Evolutionary conservation across 2,797 vertebrate species (phyloP).

Genomic region (Tenualosa thibaudeaui): DNA sequence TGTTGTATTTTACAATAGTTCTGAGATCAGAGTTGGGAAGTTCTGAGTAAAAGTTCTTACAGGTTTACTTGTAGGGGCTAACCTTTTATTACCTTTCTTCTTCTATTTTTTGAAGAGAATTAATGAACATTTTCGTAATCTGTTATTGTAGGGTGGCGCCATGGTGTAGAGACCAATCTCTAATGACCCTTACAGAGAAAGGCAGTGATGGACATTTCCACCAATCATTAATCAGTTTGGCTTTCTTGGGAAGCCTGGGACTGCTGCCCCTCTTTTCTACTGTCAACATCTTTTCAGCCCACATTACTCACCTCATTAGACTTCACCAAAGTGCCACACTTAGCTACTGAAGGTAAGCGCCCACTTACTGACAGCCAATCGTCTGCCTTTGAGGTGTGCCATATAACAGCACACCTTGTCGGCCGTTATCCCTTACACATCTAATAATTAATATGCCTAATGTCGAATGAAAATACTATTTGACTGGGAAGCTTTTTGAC

Average conservation of each 20-base stretch:
- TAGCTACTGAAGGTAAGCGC: constrained; percentile 36
- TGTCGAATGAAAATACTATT: background rate
- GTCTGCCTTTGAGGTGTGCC: background rate
- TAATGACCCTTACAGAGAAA: background rate
- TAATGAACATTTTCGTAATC: background rate
- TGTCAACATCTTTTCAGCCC: constrained; percentile 41
- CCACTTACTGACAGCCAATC: constrained; percentile 32
- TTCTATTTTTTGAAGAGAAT: background rate
- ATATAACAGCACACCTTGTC: no score
- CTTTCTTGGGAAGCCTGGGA: constrained; percentile 28
- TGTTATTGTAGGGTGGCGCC: background rate
- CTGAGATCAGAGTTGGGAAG: background rate
- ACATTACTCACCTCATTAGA: constrained; percentile 37
- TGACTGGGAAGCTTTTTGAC: background rate
- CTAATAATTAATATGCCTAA: background rate
- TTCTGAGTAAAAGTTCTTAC: background rate
- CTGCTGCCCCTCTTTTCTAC: constrained; percentile 21
- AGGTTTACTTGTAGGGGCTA: background rate
- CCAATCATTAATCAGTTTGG: constrained; percentile 43
- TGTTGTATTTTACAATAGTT: background rate
- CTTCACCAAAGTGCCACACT: constrained; percentile 4
- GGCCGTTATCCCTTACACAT: background rate
- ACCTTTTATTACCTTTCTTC: background rate
- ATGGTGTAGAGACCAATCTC: background rate
- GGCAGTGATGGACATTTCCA: background rate